Evolutionary conservation across 1,140 invertebrate genomes (phyloP).

Genomic region (Procambarus clarkii): DNA sequence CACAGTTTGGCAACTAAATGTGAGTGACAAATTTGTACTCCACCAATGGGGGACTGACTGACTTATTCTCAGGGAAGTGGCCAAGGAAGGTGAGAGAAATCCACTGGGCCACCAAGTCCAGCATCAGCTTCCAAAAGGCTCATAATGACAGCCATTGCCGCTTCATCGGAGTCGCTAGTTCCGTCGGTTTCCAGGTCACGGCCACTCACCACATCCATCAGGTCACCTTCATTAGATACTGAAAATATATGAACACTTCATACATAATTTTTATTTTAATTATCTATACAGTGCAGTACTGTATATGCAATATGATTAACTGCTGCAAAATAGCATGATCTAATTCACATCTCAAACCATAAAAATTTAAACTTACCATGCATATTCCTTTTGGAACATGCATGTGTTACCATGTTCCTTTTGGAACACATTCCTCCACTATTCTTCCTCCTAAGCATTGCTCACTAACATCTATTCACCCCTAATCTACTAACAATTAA

Average conservation of each 20-base stretch:
- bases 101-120: constrained; percentile 86
- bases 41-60: background rate
- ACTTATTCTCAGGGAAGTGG: constrained; percentile 82
- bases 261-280: background rate
- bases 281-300: no score
- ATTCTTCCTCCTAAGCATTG: no score
- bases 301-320: no score
- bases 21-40: constrained; percentile 13
- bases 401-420: no score
- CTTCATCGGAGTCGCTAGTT: constrained; percentile 81
- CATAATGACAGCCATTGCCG: constrained; percentile 95
- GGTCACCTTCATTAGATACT: constrained; percentile 64
- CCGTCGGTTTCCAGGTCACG: constrained; percentile 62
- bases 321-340: no score
- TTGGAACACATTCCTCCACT: no score
- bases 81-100: constrained; percentile 92
- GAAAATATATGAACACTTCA: background rate
- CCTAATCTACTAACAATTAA: no score
- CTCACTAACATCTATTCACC: no score
- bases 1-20: no score
- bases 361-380: no score
- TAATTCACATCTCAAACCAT: no score
- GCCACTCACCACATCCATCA: constrained; percentile 68
- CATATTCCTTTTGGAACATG: no score
- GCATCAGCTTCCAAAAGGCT: constrained; percentile 90